Evolutionary conservation across 2,797 vertebrate genomes (phyloP), one percentile per base, ranked within the genome.

Genomic region (Manis pentadactyla): DNA sequence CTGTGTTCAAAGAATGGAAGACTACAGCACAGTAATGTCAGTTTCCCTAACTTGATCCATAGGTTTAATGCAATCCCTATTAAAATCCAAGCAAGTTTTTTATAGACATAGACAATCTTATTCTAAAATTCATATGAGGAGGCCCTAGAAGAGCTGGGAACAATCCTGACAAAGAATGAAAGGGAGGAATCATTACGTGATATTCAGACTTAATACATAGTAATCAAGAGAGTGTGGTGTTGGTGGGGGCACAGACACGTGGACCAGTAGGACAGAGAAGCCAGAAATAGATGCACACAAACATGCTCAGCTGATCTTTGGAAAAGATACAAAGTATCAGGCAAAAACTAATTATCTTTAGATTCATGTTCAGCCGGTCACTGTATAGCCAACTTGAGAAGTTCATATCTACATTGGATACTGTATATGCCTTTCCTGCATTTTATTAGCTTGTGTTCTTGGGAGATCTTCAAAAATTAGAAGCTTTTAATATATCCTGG

Each of bases 401-500:
- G 34, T 23, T 88, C 82, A 5, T 75, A 34, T 79, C 57, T 74
- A 8, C 89, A 0, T 49, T 93, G 66, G 37, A 23, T 53, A 21
- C 25, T 74, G 42, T 59, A 1, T 27, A 1, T 74, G n/a, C 79
- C 74, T 92, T 87, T 46, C 29, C 53, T 73, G 46, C 25, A 42
- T 87, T 86, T 93, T 82, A 78, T 42, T 59, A 68, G 34, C 42
- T 88, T 53, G 13, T 34, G 12, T 87, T 94, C 61, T 71, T 63
- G 34, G 31, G 42, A 94, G 84, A 84, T 63, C 81, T 94, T 93
- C n/a, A 95, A 95, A 95, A 96, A 75, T 88, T 82, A 93, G 74
- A 92, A 61, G 11, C 55, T 97, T 95, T 90, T 55, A 77, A 31
- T 86, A 18, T 77, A 88, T 98, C 34, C 61, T 12, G 19, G 66